Evolutionary conservation across 2,888 invertebrate genomes (phyloP).

Genomic region (Drosophila macrospina): DNA sequence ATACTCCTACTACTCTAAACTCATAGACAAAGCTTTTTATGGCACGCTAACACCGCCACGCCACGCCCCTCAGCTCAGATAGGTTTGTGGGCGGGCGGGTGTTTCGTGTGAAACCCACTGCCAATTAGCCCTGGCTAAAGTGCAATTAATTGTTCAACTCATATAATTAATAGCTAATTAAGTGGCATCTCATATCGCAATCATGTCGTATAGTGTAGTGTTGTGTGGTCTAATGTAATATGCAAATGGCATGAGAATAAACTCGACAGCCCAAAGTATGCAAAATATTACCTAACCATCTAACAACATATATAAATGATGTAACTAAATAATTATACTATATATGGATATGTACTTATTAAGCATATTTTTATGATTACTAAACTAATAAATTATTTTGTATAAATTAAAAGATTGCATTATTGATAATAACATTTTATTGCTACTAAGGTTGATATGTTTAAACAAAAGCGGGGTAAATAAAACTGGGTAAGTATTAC

Average conservation of each 20-base stretch:
- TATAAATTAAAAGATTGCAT: conserved; percentile 27
- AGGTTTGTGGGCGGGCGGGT: background rate
- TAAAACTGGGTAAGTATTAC: too few species aligned
- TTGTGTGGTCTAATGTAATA: conserved; percentile 6
- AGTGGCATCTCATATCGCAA: conserved; percentile 51
- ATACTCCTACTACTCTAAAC: conserved; percentile 4
- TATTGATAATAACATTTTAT: background rate
- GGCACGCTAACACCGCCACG: conserved; percentile 51
- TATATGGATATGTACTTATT: conserved; percentile 26
- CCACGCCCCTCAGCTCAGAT: background rate
- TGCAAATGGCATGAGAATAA: conserved; percentile 14
- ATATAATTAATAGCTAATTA: conserved; percentile 52
- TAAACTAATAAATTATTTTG: conserved; percentile 67
- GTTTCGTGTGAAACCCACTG: conserved; percentile 62
- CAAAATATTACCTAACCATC: conserved; percentile 31
- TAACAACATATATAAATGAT: background rate
- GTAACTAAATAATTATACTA: conserved; percentile 24
- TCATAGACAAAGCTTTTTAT: conserved; percentile 21
- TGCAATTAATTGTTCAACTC: conserved; percentile 63
- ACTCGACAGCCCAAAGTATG: conserved; percentile 26
- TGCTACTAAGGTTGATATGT: too few species aligned
- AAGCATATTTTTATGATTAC: conserved; percentile 20
- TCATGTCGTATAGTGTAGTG: conserved; percentile 29
- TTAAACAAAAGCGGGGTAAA: too few species aligned
- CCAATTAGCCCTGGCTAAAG: conserved; percentile 60